A percentile compares a stretch with the other conserved stretches of the same genome.
Evolutionary conservation across 1,140 invertebrate genomes (phyloP).

Genomic region (Drosophila bipectinata): DNA sequence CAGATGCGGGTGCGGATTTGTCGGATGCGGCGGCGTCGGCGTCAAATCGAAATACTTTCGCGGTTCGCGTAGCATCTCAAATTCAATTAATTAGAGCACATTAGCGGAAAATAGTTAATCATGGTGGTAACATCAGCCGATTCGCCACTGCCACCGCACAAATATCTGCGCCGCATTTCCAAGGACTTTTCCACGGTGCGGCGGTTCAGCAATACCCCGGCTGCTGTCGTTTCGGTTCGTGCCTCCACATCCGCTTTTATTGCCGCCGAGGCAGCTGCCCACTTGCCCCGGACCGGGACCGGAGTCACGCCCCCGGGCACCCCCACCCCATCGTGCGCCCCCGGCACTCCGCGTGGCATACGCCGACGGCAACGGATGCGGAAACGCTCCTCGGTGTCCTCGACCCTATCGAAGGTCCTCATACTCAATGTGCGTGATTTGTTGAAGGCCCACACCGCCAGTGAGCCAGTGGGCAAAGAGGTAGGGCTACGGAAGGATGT

Average conservation of each 20-base stretch:
- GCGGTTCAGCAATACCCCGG: constrained; percentile 72
- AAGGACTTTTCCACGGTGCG: constrained; percentile 79
- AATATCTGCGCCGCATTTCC: constrained; percentile 77
- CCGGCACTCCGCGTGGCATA: constrained; percentile 60
- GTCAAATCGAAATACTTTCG: background rate
- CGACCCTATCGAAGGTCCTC: constrained; percentile 80
- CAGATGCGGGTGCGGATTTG: constrained; percentile 33
- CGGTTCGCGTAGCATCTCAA: constrained; percentile 10
- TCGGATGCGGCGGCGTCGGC: constrained; percentile 12
- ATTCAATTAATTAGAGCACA: constrained; percentile 56
- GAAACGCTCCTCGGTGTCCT: constrained; percentile 80
- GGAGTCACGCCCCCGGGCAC: background rate
- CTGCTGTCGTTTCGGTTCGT: constrained; percentile 7
- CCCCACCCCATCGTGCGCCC: background rate
- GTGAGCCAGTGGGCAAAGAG: constrained; percentile 44
- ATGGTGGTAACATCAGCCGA: constrained; percentile 62
- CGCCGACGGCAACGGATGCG: constrained; percentile 65
- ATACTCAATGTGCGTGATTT: constrained; percentile 83
- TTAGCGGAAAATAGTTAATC: constrained; percentile 52
- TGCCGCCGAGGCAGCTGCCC: constrained; percentile 33
- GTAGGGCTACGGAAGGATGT: constrained; percentile 33
- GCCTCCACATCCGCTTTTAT: constrained; percentile 33
- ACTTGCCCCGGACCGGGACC: constrained; percentile 24
- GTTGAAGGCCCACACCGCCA: constrained; percentile 58
- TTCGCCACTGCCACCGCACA: constrained; percentile 67